These are phyloP conservation scores for Ferdinandea cuprea DNA, from an alignment of 2,888 invertebrate genomes.

Conservation along the genomic window DNA sequence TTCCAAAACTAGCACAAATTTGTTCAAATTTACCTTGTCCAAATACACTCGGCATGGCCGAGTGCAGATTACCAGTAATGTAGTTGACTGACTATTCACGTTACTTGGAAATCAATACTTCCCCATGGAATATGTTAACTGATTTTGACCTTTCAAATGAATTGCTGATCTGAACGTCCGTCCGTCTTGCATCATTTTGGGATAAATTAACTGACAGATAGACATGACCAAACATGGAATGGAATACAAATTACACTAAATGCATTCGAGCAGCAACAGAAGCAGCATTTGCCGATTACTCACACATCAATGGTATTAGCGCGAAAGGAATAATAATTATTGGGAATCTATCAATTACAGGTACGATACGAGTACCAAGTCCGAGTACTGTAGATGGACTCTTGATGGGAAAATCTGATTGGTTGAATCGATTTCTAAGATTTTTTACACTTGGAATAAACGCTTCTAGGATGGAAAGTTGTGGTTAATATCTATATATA, in stretches of 20 bases:
- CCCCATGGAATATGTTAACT: background rate
- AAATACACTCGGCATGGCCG: background rate
- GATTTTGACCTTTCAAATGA: constrained; percentile 32
- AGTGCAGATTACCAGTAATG: background rate
- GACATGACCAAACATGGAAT: background rate
- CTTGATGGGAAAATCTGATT: background rate
- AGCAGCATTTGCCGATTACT: too few species aligned
- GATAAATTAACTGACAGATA: constrained; percentile 21
- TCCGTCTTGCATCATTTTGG: constrained; percentile 6
- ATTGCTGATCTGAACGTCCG: constrained; percentile 7
- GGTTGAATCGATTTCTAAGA: background rate
- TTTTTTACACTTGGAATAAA: too few species aligned
- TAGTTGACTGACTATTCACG: background rate
- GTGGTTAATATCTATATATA: too few species aligned
- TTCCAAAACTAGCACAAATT: background rate
- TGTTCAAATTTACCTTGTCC: background rate
- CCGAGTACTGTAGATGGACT: background rate
- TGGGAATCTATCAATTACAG: constrained; percentile 10
- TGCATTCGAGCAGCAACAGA: background rate
- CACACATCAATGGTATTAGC: background rate
- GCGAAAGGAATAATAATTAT: constrained; percentile 9
- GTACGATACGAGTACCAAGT: background rate
- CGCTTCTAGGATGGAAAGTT: too few species aligned
- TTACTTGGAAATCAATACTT: background rate
- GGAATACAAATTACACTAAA: background rate